These are phyloP conservation scores for Coremacera marginata DNA, from an alignment of 2,888 invertebrate genomes.

Conservation along the genomic window DNA sequence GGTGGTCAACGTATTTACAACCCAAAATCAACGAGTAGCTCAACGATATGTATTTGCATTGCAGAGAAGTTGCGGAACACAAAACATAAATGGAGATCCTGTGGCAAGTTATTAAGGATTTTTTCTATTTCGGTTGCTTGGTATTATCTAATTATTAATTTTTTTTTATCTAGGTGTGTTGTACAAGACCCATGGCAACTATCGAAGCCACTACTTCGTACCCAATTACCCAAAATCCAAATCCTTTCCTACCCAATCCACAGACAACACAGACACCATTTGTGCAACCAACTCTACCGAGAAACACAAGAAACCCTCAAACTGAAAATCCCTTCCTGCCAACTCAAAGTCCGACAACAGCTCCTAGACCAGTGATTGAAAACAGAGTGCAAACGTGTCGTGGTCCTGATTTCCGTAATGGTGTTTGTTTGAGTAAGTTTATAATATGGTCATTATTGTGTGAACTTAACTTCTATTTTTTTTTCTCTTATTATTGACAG, in stretches of 20 bases:
- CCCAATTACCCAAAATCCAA: constrained; percentile 49
- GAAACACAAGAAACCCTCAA: constrained; percentile 11
- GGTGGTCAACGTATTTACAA: constrained; percentile 58
- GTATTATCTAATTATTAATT: neutral
- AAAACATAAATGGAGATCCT: constrained; percentile 62
- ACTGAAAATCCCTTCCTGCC: constrained; percentile 51
- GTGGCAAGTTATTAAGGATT: constrained; percentile 55
- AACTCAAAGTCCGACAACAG: constrained; percentile 39
- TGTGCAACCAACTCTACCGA: neutral
- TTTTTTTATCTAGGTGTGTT: constrained; percentile 57
- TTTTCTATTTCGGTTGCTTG: neutral
- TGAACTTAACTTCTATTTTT: neutral
- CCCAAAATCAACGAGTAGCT: constrained; percentile 53
- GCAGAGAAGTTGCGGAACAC: constrained; percentile 63
- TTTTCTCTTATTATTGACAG: constrained; percentile 44
- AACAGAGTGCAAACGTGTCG: constrained; percentile 50
- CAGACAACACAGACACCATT: constrained; percentile 24
- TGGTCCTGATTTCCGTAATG: constrained; percentile 53
- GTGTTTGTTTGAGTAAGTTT: constrained; percentile 59
- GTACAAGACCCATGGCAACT: constrained; percentile 53
- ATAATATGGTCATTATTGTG: neutral
- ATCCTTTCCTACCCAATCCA: constrained; percentile 52
- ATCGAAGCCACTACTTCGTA: neutral
- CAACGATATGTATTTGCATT: constrained; percentile 59
- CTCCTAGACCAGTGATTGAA: constrained; percentile 44